Percentiles rank a stretch among this genome's conserved stretches.
phyloP scores from a whole-genome alignment of 2,888 invertebrate species.

The Mellilla xanthometata region DNA sequence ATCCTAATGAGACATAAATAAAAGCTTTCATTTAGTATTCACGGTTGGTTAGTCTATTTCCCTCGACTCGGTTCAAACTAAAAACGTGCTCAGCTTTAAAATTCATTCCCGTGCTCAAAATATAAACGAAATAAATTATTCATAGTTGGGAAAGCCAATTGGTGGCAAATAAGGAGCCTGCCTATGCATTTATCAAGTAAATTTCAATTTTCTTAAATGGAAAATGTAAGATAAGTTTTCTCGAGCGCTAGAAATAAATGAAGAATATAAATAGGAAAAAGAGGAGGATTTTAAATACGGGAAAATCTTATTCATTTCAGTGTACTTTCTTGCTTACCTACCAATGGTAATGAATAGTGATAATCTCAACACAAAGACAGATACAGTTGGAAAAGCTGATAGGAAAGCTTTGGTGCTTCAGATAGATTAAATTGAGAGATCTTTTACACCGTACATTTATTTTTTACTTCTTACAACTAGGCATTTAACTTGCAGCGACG shows the following conservation, averaged over 20 bases:
- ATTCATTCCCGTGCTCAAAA: conserved; percentile 2
- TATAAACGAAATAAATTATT: conserved; percentile 2
- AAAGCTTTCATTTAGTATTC: conserved; percentile 4
- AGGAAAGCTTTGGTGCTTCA: too few species aligned
- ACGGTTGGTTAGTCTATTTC: not conserved
- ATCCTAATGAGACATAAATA: not conserved
- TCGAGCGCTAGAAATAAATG: not conserved
- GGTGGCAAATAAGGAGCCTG: conserved; percentile 3
- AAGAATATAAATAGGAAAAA: too few species aligned
- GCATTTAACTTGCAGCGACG: too few species aligned
- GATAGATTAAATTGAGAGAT: too few species aligned
- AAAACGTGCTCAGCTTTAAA: conserved; percentile 12
- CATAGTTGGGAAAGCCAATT: conserved; percentile 1
- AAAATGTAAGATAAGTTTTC: not conserved
- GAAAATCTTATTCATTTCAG: too few species aligned
- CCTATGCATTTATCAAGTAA: not conserved
- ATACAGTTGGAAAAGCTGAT: too few species aligned
- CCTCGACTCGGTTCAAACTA: conserved; percentile 4
- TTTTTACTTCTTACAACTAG: too few species aligned
- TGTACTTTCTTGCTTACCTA: too few species aligned
- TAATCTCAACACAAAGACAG: too few species aligned
- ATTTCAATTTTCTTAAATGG: not conserved
- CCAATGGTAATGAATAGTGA: too few species aligned
- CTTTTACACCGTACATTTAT: too few species aligned
- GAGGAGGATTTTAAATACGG: too few species aligned